phyloP scores from a whole-genome alignment of 2,113 vertebrate species.

The Procavia capensis region DNA sequence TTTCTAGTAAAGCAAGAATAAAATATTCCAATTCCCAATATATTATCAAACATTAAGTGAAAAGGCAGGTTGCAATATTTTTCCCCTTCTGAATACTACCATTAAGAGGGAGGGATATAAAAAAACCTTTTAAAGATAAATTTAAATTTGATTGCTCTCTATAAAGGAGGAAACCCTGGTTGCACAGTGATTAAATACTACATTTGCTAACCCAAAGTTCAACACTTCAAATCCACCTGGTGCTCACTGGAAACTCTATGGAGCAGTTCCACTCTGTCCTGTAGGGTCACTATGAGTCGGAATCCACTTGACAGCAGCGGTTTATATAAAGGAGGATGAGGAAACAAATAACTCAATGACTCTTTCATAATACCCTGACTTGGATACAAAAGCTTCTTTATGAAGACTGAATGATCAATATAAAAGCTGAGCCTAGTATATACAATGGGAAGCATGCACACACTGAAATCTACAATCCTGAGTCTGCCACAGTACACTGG shows the following conservation, averaged over 20 bases:
- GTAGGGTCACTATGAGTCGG: too few relatives aligned
- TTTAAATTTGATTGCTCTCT: slow-evolving; percentile 1
- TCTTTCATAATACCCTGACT: neutral
- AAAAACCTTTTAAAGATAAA: neutral
- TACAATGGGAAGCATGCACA: slow-evolving; percentile 1
- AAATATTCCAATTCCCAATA: neutral
- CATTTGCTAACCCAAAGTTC: too few relatives aligned
- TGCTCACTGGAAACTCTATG: too few relatives aligned
- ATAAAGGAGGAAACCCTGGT: too few relatives aligned
- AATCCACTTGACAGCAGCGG: too few relatives aligned
- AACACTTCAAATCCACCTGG: too few relatives aligned
- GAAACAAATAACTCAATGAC: neutral
- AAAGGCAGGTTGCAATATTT: neutral
- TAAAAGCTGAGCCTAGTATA: slow-evolving; percentile 56
- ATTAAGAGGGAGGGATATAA: slow-evolving; percentile 8
- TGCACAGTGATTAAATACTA: too few relatives aligned
- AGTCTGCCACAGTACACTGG: slow-evolving; percentile 12
- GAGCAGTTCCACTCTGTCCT: too few relatives aligned
- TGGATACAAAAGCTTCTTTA: slow-evolving; percentile 68
- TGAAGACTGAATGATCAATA: slow-evolving; percentile 70
- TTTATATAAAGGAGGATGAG: slow-evolving; percentile 53
- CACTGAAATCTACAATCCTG: slow-evolving; percentile 59
- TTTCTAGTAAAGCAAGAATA: neutral
- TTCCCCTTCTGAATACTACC: neutral
- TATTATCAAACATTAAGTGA: neutral